Base-by-base conservation (phyloP, 2,888 invertebrate species). In the Cryptocheilus praepositus region DNA sequence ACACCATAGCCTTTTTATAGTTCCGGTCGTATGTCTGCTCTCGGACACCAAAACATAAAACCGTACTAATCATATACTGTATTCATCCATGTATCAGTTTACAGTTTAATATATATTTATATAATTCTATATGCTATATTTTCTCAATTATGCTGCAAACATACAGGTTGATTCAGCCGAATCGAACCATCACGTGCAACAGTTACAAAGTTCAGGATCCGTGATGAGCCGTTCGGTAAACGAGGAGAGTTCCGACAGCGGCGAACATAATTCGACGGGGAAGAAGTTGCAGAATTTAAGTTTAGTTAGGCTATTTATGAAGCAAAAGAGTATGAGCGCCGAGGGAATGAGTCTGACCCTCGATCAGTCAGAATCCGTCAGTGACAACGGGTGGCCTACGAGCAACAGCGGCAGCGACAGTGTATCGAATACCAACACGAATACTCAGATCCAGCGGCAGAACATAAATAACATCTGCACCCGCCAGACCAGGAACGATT, bases 231-330 rank as follows among this genome's bases (percentile, higher is more conserved):
- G 86, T 49, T 88, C 88, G 43, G 79, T 83, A 54, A 88, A 85
- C 55, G 88, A 87, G 64, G 86, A 86, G 44, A 86, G 85, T 73
- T 84, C 87, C 0, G 86, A 85, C n/a, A 88, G 85, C 58, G 84
- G 83, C 2, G 85, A 86, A 54, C 74, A 81, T 5, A 76, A 77
- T n/a, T 63, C 79, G n/a, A 63, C 77, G 8, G 82, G 80, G 3
- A 87, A 87, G 53, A 88, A 93, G 79, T 92, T 94, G 73, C 93
- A 93, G 83, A 93, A 94, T 77, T 93, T 96, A 87, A 96, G 94
- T 89, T 91, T 96, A 84, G 95, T 96, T 52, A 95, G 95, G 88
- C 90, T 96, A 75, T 96, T 96, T 85, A 96, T 96, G 92, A 96
- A 96, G 88, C 96, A 96, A 86, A 95, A 95, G 88, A 95, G 95